Conservation (phyloP, 2,113 vertebrate species). For the Myotis lucifugus region DNA sequence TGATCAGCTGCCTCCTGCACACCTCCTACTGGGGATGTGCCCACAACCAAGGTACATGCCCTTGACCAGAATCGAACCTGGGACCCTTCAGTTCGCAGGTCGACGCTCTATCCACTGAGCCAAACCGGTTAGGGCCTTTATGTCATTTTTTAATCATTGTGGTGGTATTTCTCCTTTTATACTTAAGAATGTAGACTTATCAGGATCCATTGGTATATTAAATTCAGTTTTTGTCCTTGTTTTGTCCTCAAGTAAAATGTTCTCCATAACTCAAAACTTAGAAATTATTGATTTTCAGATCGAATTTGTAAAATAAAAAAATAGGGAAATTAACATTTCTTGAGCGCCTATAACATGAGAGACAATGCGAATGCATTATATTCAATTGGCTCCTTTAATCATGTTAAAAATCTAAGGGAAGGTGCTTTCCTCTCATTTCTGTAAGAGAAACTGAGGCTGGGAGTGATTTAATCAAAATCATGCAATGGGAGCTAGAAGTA, state of each 20-base stretch:
- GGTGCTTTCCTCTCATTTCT: accelerated
- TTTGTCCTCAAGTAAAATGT: not conserved
- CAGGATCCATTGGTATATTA: not conserved
- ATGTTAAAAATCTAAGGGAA: not conserved
- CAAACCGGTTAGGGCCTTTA: not conserved
- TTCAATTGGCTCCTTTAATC: not conserved
- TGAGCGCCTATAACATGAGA: not conserved
- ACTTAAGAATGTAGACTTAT: not conserved
- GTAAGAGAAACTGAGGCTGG: not conserved
- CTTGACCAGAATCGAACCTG: too few species aligned
- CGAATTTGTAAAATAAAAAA: not conserved
- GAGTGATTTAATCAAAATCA: not conserved
- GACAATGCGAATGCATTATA: not conserved
- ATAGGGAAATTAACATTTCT: not conserved
- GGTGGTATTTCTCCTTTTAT: not conserved
- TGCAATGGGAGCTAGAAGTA: not conserved
- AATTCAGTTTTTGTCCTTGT: not conserved
- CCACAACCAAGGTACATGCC: too few species aligned
- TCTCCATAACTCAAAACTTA: not conserved
- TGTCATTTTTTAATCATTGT: not conserved
- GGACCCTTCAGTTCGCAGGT: too few species aligned
- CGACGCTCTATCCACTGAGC: too few species aligned
- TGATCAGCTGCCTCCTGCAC: too few species aligned
- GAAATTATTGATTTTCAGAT: not conserved
- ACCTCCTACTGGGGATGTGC: too few species aligned